Conservation (phyloP, 2,797 vertebrate genomes). For the Leptatherina wallacei region DNA sequence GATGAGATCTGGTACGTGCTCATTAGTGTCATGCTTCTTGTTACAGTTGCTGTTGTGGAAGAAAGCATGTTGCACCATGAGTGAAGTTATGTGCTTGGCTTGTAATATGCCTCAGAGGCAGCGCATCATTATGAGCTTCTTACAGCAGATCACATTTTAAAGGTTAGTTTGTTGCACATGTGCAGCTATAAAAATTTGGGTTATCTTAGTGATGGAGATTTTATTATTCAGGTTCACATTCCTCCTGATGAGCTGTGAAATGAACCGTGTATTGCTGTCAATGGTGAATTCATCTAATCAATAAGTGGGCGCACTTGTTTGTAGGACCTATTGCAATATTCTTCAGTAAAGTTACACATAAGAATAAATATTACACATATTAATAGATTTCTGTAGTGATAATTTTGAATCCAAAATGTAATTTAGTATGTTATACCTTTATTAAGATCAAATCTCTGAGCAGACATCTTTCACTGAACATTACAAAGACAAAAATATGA, state of each 20-base stretch:
- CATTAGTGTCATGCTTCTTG: not conserved
- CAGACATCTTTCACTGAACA: not conserved
- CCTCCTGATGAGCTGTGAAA: not conserved
- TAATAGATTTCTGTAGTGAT: not conserved
- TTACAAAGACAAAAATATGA: not conserved
- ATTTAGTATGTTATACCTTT: not conserved
- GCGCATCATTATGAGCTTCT: not conserved
- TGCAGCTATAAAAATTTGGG: not conserved
- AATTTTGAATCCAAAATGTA: not conserved
- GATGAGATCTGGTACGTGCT: not conserved
- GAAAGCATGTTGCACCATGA: slow-evolving; percentile 7
- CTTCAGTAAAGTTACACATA: not conserved
- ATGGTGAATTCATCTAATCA: not conserved
- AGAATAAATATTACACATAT: not conserved
- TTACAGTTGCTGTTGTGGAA: not conserved
- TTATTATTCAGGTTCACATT: not conserved
- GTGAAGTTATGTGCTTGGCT: not conserved
- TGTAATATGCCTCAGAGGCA: not conserved
- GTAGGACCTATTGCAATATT: not conserved
- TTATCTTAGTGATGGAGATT: not conserved
- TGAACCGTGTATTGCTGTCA: not conserved
- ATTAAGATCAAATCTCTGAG: not conserved
- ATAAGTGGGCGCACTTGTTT: not conserved
- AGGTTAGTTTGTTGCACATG: not conserved
- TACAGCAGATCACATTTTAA: too few species aligned